These are phyloP conservation scores for Cenopis cana DNA, from an alignment of 2,888 invertebrate genomes.

Conservation along the genomic window DNA sequence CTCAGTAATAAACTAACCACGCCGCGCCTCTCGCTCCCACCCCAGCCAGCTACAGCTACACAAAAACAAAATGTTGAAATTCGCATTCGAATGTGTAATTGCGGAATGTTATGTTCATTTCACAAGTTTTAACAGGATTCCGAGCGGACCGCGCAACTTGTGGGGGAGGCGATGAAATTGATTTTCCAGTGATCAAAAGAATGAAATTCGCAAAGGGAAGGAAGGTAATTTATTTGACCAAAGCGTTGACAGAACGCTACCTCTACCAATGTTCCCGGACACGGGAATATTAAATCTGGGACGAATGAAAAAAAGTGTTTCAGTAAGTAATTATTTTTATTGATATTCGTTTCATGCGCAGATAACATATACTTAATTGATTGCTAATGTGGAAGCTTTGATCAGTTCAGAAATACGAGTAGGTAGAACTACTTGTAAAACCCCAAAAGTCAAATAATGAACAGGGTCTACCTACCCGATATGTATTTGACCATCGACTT, in stretches of 20 bases:
- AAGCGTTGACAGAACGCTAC: conserved; percentile 56
- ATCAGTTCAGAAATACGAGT: neutral
- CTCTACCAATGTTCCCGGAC: conserved; percentile 41
- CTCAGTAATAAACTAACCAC: conserved; percentile 25
- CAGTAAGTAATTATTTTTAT: conserved; percentile 34
- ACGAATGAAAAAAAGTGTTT: conserved; percentile 39
- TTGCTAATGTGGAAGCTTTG: neutral
- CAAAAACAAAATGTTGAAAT: conserved; percentile 32
- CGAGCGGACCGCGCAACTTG: conserved; percentile 38
- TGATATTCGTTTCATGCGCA: conserved; percentile 19
- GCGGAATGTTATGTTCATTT: conserved; percentile 41
- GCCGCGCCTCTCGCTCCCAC: conserved; percentile 9
- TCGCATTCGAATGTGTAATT: conserved; percentile 39
- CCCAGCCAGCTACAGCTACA: conserved; percentile 6
- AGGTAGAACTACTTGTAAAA: too few relatives aligned
- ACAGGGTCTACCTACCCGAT: too few relatives aligned
- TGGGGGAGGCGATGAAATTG: conserved; percentile 63
- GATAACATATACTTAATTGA: neutral
- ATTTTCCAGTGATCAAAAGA: conserved; percentile 76
- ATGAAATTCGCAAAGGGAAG: conserved; percentile 71
- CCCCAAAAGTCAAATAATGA: too few relatives aligned
- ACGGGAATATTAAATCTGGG: conserved; percentile 43
- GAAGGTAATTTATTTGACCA: conserved; percentile 72
- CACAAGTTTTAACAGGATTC: conserved; percentile 43
- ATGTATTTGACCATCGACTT: too few relatives aligned